A percentile compares a stretch with the other conserved stretches of the same genome.
Conservation (phyloP, 2,113 vertebrate genomes). For the Empidonax traillii region DNA sequence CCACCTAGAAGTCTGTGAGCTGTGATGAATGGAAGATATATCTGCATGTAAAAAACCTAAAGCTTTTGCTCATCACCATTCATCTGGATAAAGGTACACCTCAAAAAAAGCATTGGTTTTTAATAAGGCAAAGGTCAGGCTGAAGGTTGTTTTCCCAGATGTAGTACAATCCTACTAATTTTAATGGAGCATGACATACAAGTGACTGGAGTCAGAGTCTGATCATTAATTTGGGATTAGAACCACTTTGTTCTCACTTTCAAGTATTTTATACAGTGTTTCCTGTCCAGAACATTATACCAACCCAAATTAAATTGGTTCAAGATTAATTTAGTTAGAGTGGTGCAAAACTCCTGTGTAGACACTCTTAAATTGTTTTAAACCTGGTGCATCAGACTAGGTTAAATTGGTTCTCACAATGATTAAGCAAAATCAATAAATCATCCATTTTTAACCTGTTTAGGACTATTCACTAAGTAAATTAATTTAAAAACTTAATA, state of each 20-base stretch:
- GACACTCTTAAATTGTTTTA: conserved; percentile 22
- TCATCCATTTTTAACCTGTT: conserved; percentile 30
- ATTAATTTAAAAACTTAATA: conserved; percentile 8
- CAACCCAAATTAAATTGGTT: conserved; percentile 4
- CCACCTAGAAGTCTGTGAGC: neutral
- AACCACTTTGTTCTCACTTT: conserved; percentile 14
- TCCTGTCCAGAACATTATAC: neutral
- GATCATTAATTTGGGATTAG: neutral
- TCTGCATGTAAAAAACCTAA: neutral
- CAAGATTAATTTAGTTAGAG: conserved; percentile 6
- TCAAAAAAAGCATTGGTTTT: neutral
- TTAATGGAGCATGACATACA: neutral
- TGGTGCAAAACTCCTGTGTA: neutral
- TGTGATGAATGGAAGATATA: neutral
- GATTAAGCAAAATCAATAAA: conserved; percentile 44
- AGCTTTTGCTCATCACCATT: neutral
- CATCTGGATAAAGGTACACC: neutral
- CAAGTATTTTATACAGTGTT: neutral
- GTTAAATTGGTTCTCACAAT: conserved; percentile 17
- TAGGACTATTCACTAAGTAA: conserved; percentile 3
- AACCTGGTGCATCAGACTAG: neutral
- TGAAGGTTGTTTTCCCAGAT: neutral
- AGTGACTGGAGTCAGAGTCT: neutral
- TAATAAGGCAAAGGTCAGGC: neutral
- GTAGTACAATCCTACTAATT: neutral